phyloP scores from a whole-genome alignment of 2,888 invertebrate species.

The Choreutis nemorana region DNA sequence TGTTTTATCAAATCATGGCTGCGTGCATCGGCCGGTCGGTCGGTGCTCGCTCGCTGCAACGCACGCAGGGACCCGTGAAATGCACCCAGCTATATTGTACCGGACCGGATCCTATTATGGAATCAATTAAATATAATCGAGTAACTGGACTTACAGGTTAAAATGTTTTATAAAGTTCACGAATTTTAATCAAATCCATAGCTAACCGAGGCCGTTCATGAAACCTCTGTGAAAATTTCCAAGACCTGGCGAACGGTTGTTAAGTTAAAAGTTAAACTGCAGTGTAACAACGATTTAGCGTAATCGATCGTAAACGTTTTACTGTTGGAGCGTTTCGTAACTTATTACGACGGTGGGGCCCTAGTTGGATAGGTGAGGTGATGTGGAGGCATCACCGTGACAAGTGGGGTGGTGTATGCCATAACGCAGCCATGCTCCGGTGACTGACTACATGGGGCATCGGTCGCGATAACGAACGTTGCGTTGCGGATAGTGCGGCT shows the following conservation, averaged over 20 bases:
- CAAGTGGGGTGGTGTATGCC: constrained; percentile 59
- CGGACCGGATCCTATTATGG: too few species aligned
- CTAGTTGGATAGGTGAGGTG: constrained; percentile 13
- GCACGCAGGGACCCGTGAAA: constrained; percentile 52
- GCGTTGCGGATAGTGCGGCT: constrained; percentile 20
- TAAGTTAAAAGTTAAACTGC: constrained; percentile 8
- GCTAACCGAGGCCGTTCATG: too few species aligned
- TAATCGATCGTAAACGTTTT: constrained; percentile 16
- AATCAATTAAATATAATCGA: too few species aligned
- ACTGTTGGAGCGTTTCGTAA: constrained; percentile 18
- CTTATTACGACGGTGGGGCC: constrained; percentile 12
- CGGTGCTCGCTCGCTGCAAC: constrained; percentile 34
- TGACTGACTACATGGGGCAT: constrained; percentile 39
- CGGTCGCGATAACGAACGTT: constrained; percentile 17
- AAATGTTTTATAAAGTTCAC: too few species aligned
- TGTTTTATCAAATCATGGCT: constrained; percentile 44
- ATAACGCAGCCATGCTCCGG: constrained; percentile 50
- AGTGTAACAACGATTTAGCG: constrained; percentile 16
- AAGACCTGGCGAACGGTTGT: too few species aligned
- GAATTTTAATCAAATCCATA: too few species aligned
- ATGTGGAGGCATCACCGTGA: constrained; percentile 46
- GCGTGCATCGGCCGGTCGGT: too few species aligned
- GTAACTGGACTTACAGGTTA: too few species aligned
- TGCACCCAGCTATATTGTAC: constrained; percentile 19
- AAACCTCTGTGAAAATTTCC: too few species aligned